Conservation (phyloP, 2,888 invertebrate species). For the Drosophila austrosaltans region DNA sequence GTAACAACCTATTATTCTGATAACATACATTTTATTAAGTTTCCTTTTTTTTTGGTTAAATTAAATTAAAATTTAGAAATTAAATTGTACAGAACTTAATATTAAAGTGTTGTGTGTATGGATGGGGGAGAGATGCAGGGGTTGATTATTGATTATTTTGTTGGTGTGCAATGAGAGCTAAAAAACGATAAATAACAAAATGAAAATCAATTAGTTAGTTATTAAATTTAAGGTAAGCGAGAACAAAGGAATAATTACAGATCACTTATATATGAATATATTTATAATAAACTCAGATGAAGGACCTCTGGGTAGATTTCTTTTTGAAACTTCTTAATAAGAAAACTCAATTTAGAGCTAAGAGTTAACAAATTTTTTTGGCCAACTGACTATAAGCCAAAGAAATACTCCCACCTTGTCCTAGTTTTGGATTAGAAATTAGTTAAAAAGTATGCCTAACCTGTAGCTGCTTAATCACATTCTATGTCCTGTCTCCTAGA, state of each 20-base stretch:
- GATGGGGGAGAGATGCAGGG: neutral
- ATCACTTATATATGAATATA: no score
- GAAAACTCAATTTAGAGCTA: no score
- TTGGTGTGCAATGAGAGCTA: neutral
- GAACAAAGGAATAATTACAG: neutral
- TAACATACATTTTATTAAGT: no score
- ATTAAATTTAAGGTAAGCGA: neutral
- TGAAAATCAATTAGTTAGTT: neutral
- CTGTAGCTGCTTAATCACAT: neutral
- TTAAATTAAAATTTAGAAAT: neutral
- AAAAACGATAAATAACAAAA: conserved; percentile 4
- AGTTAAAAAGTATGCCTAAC: neutral
- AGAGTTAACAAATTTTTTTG: no score
- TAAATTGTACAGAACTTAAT: neutral
- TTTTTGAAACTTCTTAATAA: no score
- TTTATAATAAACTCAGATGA: no score
- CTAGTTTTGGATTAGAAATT: no score
- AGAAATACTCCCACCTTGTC: neutral
- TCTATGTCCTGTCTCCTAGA: conserved; percentile 11
- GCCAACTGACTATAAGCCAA: no score
- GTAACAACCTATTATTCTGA: no score
- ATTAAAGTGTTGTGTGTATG: neutral
- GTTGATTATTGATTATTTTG: neutral
- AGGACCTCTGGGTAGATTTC: no score
- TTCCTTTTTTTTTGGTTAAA: neutral